These are phyloP conservation scores for Lumbricus terrestris DNA, from an alignment of 2,888 invertebrate species.

Conservation along the genomic window DNA sequence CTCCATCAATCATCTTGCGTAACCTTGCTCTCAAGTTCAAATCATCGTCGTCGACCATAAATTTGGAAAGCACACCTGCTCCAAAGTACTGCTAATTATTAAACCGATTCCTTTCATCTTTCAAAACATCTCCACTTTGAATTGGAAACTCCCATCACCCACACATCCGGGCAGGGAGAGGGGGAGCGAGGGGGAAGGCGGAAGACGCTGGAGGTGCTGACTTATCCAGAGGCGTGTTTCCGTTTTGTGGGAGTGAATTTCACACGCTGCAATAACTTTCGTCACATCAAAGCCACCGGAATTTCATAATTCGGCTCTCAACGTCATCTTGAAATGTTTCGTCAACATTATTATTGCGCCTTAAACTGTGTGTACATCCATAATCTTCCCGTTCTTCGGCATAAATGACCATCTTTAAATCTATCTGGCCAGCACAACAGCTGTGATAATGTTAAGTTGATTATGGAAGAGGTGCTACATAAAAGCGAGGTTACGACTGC, in stretches of 20 bases:
- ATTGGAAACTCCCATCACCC: neutral
- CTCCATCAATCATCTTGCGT: neutral
- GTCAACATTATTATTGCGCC: neutral
- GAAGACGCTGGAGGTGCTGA: neutral
- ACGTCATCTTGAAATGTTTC: neutral
- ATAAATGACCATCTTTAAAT: neutral
- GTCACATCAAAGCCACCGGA: neutral
- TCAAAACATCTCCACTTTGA: neutral
- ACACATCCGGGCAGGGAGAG: too few relatives aligned
- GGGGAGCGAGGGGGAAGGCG: too few relatives aligned
- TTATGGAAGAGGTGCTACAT: too few relatives aligned
- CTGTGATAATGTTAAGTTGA: too few relatives aligned
- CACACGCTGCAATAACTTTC: neutral
- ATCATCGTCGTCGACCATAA: neutral
- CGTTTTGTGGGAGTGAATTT: neutral
- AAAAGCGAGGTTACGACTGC: too few relatives aligned
- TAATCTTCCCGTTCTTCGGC: neutral
- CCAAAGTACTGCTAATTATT: too few relatives aligned
- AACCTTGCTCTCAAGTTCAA: neutral
- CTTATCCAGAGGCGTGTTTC: neutral
- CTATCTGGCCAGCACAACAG: too few relatives aligned
- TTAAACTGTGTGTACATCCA: neutral
- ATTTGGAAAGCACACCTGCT: neutral
- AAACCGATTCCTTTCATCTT: neutral
- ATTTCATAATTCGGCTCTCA: neutral